Evolutionary conservation across 1,140 invertebrate genomes (phyloP).

Genomic region (Saccostrea glomerata): DNA sequence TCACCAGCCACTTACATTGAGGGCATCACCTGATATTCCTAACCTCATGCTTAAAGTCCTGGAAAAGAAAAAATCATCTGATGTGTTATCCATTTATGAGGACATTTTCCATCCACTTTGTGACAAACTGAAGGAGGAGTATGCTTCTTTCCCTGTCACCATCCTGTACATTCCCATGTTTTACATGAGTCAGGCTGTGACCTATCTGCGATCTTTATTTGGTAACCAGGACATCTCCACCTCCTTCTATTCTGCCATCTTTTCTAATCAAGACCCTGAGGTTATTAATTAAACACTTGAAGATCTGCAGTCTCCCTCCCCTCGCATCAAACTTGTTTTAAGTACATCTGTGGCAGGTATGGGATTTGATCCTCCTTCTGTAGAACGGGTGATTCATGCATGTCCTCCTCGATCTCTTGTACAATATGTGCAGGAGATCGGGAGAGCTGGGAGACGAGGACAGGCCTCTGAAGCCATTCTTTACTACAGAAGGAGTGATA

Average conservation of each 20-base stretch:
- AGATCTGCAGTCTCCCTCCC: background rate
- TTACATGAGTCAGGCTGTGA: background rate
- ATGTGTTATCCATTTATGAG: background rate
- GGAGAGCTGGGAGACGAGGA: conserved; percentile 41
- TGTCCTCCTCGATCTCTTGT: conserved; percentile 37
- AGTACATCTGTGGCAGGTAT: conserved; percentile 42
- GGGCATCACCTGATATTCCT: background rate
- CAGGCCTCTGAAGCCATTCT: background rate
- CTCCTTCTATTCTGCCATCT: background rate
- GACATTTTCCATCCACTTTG: background rate
- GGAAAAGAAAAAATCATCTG: background rate
- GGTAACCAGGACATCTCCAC: background rate
- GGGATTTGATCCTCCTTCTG: conserved; percentile 47
- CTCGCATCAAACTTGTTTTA: conserved; percentile 35
- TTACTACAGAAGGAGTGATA: conserved; percentile 40
- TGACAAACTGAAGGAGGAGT: background rate
- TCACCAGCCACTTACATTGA: background rate
- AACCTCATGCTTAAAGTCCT: background rate
- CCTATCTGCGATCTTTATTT: background rate
- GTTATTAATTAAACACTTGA: background rate
- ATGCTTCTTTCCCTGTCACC: background rate
- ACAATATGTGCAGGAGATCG: conserved; percentile 48
- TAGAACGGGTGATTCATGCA: conserved; percentile 41
- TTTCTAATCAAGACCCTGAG: background rate
- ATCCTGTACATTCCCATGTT: background rate